phyloP scores from a whole-genome alignment of 2,888 invertebrate species.

The Mactromeris polynyma region DNA sequence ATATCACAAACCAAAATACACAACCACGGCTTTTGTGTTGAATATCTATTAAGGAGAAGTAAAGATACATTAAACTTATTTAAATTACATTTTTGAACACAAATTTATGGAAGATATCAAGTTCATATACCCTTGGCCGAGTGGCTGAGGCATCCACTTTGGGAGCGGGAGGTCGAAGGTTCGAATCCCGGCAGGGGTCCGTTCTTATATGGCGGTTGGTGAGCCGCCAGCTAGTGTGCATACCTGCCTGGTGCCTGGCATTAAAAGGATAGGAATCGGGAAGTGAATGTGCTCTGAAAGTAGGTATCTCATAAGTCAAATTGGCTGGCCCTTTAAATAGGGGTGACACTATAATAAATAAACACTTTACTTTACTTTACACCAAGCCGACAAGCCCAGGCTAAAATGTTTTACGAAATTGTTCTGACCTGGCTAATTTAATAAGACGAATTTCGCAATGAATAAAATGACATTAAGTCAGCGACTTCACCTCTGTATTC shows the following conservation, averaged over 20 bases:
- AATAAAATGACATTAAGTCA: not conserved
- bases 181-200: too few species aligned
- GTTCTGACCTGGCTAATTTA: not conserved
- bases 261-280: too few species aligned
- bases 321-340: too few species aligned
- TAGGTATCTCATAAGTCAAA: too few species aligned
- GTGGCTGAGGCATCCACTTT: too few species aligned
- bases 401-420: not conserved
- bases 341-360: too few species aligned
- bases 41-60: not conserved
- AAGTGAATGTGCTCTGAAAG: too few species aligned
- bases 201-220: too few species aligned
- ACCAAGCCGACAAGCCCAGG: not conserved
- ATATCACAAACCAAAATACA: not conserved
- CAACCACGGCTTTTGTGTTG: not conserved
- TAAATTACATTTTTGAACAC: not conserved
- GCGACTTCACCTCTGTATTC: not conserved
- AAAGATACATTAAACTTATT: not conserved
- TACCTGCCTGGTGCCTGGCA: too few species aligned
- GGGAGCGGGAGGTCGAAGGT: too few species aligned
- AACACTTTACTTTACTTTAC: too few species aligned
- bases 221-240: too few species aligned
- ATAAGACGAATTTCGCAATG: not conserved
- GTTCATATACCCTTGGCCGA: not conserved
- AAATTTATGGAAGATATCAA: not conserved